Conservation (phyloP, 2,797 vertebrate genomes). For the Acanthopagrus latus region DNA sequence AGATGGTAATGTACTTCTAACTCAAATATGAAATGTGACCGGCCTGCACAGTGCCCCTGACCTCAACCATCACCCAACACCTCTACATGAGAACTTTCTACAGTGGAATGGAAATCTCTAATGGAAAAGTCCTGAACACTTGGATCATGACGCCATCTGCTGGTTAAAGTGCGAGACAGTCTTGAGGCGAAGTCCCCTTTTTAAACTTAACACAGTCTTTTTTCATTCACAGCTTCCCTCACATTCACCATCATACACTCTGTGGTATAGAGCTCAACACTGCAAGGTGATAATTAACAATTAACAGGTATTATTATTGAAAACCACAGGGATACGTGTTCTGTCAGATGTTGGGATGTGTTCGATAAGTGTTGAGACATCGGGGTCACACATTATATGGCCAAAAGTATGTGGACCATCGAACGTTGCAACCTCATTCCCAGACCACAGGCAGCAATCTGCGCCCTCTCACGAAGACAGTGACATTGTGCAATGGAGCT, state of each 20-base stretch:
- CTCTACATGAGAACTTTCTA: background rate
- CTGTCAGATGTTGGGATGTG: background rate
- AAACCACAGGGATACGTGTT: background rate
- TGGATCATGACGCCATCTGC: conserved; percentile 16
- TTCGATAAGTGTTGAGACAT: background rate
- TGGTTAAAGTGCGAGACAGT: background rate
- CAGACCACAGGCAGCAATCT: too few relatives aligned
- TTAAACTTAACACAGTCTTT: background rate
- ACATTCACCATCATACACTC: background rate
- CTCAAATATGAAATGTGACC: background rate
- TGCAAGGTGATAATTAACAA: conserved; percentile 17
- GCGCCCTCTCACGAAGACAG: too few relatives aligned
- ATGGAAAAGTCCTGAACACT: background rate
- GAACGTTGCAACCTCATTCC: background rate
- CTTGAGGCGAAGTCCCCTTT: background rate
- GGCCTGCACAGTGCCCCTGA: too few relatives aligned
- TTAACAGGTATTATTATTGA: background rate
- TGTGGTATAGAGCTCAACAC: background rate
- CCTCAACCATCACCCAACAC: background rate
- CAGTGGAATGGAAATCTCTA: background rate
- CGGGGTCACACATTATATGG: background rate
- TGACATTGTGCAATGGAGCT: too few relatives aligned
- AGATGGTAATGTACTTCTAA: background rate
- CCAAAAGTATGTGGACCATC: background rate
- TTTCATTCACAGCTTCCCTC: background rate